Base-by-base conservation (phyloP, 2,888 invertebrate species). In the Opisthograptis luteolata region DNA sequence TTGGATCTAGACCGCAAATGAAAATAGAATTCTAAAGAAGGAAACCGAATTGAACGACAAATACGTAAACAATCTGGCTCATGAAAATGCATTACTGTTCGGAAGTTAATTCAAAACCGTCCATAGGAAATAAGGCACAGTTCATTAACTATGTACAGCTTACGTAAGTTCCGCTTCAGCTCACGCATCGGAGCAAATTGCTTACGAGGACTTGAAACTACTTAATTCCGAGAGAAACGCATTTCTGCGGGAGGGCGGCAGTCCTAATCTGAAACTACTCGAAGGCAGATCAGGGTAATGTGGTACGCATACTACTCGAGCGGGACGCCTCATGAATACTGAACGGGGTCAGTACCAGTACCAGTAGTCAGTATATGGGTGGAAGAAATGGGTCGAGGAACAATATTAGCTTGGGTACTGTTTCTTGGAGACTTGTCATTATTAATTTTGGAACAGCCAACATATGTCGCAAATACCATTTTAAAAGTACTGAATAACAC, bases 291-390 rank as follows among this genome's bases (percentile, higher is more conserved):
- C 81, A 75, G 71, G 66, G 76, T 82, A 84, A 85, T 84, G 78
- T 79, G 44, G 48, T 59, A 54, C 75, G 77, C 73, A 73, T 73
- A 70, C 53, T 60, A 55, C 70, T n/a, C n/a, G n/a, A n/a, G 63
- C 70, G 63, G 68, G 66, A 68, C 73, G 69, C 70, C 76, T 84
- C 83, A 84, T 88, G 87, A 88, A 88, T 88, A 87, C 84, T 76
- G 77, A 87, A 70, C 68, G 73, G 66, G 47, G 53, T 43, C 44
- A 43, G 46, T 43, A 25, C 45, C n/a, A n/a, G n/a, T n/a, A n/a
- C n/a, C n/a, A n/a, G n/a, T n/a, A n/a, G n/a, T n/a, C n/a, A n/a
- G n/a, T n/a, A n/a, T n/a, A n/a, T 45, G 35, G 35, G 46, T 41
- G 39, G 39, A 40, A 53, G 55, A 49, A 55, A 58, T 55, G 54